Base-by-base conservation (phyloP, 2,797 vertebrate species). In the Girardinus metallicus region DNA sequence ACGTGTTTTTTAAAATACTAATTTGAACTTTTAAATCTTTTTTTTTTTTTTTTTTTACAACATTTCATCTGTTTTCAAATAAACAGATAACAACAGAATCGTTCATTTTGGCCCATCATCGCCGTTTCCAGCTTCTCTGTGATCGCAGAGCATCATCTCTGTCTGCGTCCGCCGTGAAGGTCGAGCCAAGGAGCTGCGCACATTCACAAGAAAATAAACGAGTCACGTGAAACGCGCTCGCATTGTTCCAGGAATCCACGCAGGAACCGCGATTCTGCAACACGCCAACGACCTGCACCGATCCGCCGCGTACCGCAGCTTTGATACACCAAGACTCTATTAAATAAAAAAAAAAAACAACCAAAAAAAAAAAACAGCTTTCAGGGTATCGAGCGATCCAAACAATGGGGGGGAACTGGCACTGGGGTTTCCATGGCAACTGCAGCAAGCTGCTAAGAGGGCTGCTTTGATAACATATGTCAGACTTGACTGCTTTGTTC, bases 401-500 rank as follows among this genome's bases (percentile, higher is more conserved):
- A 94, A 95, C 95, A 96, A 95, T 94, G 91, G 91, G 88, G 88
- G 92, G 82, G 87, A 92, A 93, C 93, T 92, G 92, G 93, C 94
- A 94, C 93, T 93, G 92, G 83, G 87, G 95, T 96, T 95, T 93
- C 95, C 94, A 95, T 95, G 94, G 95, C 92, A 94, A 96, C 96
- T 92, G 92, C 88, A 87, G 92, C 92, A 92, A 93, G 95, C 94
- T 93, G 93, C 92, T 93, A 93, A 94, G 93, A 93, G 91, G 83
- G 88, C 89, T 91, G 94, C 95, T 95, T 95, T 94, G 93, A 93
- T 94, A 96, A 93, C 94, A 94, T 95, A 95, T 94, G 95, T 95
- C 93, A 93, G 93, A 94, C 91, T 95, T 94, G 94, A 94, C 92
- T 95, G 93, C 91, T 92, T 88, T 93, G 94, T 92, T 92, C 91